Conservation (phyloP, 2,113 vertebrate genomes). For the Nibea albiflora region DNA sequence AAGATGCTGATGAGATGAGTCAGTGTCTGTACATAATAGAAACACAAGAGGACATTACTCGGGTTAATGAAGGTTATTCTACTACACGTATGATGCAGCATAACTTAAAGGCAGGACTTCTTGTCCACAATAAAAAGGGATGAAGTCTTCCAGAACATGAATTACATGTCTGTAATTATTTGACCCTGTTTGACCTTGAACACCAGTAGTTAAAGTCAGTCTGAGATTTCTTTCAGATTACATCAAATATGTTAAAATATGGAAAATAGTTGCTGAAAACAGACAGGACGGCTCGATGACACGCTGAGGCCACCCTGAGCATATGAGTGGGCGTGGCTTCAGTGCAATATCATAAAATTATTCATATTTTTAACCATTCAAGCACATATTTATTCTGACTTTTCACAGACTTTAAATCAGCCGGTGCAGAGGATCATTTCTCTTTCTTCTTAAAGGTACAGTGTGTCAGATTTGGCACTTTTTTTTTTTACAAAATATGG, state of each 20-base stretch:
- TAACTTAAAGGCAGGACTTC: not conserved
- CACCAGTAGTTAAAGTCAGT: not conserved
- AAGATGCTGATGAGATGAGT: not conserved
- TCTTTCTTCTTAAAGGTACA: not conserved
- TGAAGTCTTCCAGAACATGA: not conserved
- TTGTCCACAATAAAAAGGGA: not conserved
- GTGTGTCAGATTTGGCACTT: not conserved
- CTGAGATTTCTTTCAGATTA: too few species aligned
- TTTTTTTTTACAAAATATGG: too few species aligned
- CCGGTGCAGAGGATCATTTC: not conserved
- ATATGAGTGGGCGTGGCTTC: too few species aligned
- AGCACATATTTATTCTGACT: too few species aligned
- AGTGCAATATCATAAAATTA: too few species aligned
- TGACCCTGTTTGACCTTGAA: conserved; percentile 5
- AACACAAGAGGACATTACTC: not conserved
- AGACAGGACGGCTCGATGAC: too few species aligned
- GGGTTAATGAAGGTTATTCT: conserved; percentile 8
- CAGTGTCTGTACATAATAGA: not conserved
- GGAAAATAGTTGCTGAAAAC: too few species aligned
- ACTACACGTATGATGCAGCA: not conserved
- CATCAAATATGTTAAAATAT: too few species aligned
- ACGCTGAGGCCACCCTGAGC: too few species aligned
- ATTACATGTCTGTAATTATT: not conserved
- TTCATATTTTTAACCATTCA: too few species aligned
- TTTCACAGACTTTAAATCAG: not conserved